phyloP scores from a whole-genome alignment of 2,113 vertebrate species.

The Serinus canaria region DNA sequence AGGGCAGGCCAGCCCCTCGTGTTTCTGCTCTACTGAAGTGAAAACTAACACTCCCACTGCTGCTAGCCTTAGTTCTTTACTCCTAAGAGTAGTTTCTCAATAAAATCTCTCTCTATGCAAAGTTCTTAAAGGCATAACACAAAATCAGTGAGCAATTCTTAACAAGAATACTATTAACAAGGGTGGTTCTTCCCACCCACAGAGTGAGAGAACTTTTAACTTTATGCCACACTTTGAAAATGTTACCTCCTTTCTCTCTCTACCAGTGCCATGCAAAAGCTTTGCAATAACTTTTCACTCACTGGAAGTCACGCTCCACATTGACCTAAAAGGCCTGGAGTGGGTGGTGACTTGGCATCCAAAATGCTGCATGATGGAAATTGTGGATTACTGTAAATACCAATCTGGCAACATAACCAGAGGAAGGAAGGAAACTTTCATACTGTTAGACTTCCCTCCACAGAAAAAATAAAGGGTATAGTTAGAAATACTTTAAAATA shows the following conservation, averaged over 20 bases:
- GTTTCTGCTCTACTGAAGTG: neutral
- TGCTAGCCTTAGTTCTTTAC: neutral
- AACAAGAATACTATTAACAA: neutral
- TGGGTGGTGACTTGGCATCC: neutral
- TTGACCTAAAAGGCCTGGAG: neutral
- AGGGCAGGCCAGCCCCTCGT: neutral
- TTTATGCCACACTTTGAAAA: neutral
- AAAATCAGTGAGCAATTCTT: neutral
- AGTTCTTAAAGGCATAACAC: neutral
- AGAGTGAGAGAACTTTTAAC: neutral
- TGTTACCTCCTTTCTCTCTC: neutral
- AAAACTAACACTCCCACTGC: neutral
- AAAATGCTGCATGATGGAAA: neutral
- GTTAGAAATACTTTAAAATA: neutral
- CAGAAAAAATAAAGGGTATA: neutral
- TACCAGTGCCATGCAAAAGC: neutral
- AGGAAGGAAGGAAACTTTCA: neutral
- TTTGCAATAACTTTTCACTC: neutral
- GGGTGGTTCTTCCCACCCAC: neutral
- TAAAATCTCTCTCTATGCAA: neutral
- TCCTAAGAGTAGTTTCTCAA: neutral
- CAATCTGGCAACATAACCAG: neutral
- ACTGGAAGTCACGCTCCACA: fast-evolving
- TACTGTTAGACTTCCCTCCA: neutral
- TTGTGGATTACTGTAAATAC: neutral